Evolutionary conservation across 2,113 vertebrate genomes (phyloP).

Genomic region (Catharus bicknelli): DNA sequence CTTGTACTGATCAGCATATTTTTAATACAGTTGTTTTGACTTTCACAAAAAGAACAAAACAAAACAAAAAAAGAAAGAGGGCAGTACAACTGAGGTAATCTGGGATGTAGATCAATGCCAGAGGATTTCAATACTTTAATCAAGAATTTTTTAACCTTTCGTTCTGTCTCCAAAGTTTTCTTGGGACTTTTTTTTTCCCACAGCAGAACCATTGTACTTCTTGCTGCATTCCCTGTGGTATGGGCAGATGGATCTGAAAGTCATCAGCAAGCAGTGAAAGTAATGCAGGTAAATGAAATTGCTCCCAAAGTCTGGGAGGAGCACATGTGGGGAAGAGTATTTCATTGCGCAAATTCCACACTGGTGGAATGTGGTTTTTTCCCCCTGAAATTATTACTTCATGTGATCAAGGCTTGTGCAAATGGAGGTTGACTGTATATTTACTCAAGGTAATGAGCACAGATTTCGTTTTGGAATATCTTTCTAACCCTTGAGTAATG

Average conservation of each 20-base stretch:
- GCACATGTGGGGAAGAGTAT: background rate
- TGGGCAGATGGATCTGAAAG: background rate
- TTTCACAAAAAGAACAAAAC: background rate
- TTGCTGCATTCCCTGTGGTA: background rate
- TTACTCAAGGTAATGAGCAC: slow-evolving; percentile 14
- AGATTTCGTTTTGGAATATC: slow-evolving; percentile 38
- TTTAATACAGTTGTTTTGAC: background rate
- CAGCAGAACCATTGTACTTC: background rate
- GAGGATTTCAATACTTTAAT: slow-evolving; percentile 1
- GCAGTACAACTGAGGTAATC: background rate
- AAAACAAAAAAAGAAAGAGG: background rate
- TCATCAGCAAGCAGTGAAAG: background rate
- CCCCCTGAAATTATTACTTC: slow-evolving; percentile 26
- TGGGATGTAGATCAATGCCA: background rate
- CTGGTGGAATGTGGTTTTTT: slow-evolving; percentile 13
- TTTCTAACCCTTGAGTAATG: slow-evolving; percentile 47
- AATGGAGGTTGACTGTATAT: slow-evolving; percentile 17
- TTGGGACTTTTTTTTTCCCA: background rate
- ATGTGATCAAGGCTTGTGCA: slow-evolving; percentile 43
- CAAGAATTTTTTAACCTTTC: background rate
- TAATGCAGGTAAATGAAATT: background rate
- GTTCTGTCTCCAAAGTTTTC: background rate
- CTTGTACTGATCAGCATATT: background rate
- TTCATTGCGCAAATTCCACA: background rate
- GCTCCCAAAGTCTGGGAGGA: background rate